Evolutionary conservation across 2,797 vertebrate species (phyloP).

Genomic region (Limosa lapponica): DNA sequence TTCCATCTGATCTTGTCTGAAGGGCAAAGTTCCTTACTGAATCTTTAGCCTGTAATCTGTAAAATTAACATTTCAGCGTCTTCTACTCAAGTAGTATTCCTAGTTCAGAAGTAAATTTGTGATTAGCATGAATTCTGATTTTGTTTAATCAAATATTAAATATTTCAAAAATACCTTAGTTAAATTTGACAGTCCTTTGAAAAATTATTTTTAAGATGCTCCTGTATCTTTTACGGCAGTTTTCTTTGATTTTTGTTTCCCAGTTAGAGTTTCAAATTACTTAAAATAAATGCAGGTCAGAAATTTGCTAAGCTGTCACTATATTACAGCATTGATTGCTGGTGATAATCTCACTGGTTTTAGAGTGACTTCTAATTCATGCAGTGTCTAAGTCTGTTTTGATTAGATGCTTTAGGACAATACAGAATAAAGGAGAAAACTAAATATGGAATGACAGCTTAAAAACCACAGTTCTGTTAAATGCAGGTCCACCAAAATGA

Average conservation of each 20-base stretch:
- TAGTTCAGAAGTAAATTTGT: neutral
- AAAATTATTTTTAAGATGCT: neutral
- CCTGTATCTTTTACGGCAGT: neutral
- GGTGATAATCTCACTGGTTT: neutral
- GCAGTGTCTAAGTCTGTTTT: constrained; percentile 5
- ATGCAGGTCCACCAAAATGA: neutral
- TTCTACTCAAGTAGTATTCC: neutral
- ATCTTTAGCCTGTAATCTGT: neutral
- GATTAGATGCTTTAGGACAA: constrained; percentile 4
- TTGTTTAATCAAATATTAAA: neutral
- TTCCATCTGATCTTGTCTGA: neutral
- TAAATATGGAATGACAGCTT: constrained; percentile 8
- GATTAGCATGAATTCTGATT: neutral
- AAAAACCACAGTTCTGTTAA: constrained; percentile 17
- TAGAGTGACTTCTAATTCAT: constrained; percentile 36
- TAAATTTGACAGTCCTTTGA: neutral
- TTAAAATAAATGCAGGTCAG: constrained; percentile 23
- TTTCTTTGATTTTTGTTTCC: constrained; percentile 2
- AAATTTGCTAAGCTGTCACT: neutral
- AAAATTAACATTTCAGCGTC: neutral
- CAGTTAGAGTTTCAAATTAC: neutral
- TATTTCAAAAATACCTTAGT: neutral
- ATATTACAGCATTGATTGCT: neutral
- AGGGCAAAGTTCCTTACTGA: neutral
- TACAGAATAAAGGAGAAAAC: neutral